Evolutionary conservation across 2,797 vertebrate species (phyloP).

Genomic region (Lutjanus argentimaculatus): DNA sequence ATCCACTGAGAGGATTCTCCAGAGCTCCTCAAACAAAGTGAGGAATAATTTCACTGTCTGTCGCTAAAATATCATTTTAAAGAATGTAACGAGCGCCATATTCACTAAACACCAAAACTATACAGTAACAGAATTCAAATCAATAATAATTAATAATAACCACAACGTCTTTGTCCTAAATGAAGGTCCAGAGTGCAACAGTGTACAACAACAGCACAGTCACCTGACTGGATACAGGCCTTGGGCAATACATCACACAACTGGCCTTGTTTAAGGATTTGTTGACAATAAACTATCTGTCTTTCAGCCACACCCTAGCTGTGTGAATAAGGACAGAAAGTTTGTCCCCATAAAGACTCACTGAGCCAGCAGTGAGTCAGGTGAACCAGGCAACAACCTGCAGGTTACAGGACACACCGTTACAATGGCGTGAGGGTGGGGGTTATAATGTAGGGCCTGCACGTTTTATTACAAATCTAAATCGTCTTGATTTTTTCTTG

Average conservation of each 20-base stretch:
- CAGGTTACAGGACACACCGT: not conserved
- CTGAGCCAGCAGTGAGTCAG: slow-evolving; percentile 2
- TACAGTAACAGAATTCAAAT: not conserved
- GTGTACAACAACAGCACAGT: slow-evolving; percentile 15
- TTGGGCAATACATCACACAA: slow-evolving; percentile 12
- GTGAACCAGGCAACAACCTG: not conserved
- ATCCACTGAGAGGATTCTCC: not conserved
- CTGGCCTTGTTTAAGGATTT: slow-evolving; percentile 25
- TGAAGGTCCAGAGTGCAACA: slow-evolving; percentile 7
- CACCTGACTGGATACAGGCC: slow-evolving; percentile 18
- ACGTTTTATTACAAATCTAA: not conserved
- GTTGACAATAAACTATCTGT: slow-evolving; percentile 27
- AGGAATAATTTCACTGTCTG: not conserved
- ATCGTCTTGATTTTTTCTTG: not conserved
- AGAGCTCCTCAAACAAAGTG: not conserved
- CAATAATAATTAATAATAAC: not conserved
- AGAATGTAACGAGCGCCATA: not conserved
- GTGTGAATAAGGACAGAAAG: slow-evolving; percentile 24
- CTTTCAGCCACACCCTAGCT: slow-evolving; percentile 35
- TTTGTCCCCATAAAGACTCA: slow-evolving; percentile 33
- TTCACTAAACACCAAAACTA: not conserved
- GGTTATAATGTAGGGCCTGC: no score
- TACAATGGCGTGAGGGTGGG: not conserved
- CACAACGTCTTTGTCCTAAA: not conserved
- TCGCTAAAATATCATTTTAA: not conserved